A percentile compares a stretch with the other conserved stretches of the same genome.
Evolutionary conservation across 2,888 invertebrate genomes (phyloP).

Genomic region (Julus scanicus): DNA sequence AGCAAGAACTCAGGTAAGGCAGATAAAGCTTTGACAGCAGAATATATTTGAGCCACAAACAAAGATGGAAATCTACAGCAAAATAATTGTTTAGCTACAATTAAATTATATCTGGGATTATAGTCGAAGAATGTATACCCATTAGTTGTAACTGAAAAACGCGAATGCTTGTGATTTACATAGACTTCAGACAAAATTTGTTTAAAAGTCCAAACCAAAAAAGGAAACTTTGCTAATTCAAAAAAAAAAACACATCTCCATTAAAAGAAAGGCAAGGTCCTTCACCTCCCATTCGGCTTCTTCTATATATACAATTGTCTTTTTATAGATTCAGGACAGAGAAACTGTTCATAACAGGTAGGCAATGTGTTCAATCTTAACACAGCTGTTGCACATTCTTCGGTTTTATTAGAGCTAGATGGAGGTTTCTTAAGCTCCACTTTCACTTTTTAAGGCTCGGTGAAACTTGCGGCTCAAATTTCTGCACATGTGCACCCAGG

Average conservation of each 20-base stretch:
- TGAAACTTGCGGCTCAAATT: not conserved
- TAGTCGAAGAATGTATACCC: too few species aligned
- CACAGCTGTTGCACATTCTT: constrained; percentile 41
- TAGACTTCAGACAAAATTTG: not conserved
- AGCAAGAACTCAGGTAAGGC: not conserved
- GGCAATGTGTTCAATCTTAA: constrained; percentile 43
- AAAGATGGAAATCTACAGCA: too few species aligned
- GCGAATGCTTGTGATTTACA: not conserved
- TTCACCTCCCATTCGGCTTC: not conserved
- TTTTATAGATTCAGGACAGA: constrained; percentile 37
- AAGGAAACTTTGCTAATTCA: not conserved
- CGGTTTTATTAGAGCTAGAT: constrained; percentile 19
- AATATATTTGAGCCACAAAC: not conserved
- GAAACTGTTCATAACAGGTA: constrained; percentile 36
- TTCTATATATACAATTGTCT: constrained; percentile 35
- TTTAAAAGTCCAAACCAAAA: not conserved
- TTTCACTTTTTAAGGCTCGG: constrained; percentile 24
- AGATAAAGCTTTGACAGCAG: not conserved
- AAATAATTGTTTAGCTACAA: too few species aligned
- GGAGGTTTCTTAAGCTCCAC: not conserved
- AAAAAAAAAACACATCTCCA: not conserved
- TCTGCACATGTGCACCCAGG: constrained; percentile 3
- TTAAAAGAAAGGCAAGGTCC: constrained; percentile 24
- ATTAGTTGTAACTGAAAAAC: not conserved
- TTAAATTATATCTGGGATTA: too few species aligned